Evolutionary conservation across 2,797 vertebrate species (phyloP).

Genomic region (Gymnothorax reevesii): DNA sequence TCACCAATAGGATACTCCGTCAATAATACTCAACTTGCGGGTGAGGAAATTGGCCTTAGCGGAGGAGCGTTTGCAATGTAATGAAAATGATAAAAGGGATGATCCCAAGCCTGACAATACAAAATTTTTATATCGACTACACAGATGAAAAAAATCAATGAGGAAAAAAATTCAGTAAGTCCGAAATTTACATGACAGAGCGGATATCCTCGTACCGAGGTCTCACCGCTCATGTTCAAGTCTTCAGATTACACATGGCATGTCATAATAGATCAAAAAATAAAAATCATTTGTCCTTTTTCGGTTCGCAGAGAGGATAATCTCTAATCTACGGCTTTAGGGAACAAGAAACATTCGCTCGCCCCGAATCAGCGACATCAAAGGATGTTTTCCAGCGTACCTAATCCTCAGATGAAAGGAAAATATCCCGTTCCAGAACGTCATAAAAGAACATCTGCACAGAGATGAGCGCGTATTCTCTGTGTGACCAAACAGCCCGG

Average conservation of each 20-base stretch:
- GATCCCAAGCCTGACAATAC: neutral
- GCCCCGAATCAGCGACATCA: neutral
- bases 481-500: neutral
- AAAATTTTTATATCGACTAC: neutral
- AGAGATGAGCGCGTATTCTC: neutral
- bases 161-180: neutral
- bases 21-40: no score
- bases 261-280: neutral
- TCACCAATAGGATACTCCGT: no score
- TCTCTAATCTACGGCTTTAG: neutral
- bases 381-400: neutral
- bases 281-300: neutral
- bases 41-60: no score
- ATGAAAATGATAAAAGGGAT: neutral
- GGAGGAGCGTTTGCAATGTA: neutral
- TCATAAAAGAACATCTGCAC: neutral
- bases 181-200: neutral
- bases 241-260: neutral
- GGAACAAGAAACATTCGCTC: neutral
- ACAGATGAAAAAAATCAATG: neutral
- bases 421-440: constrained; percentile 14
- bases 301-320: neutral
- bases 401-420: constrained; percentile 4
- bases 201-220: neutral
- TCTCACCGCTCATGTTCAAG: neutral